A percentile compares a stretch with the other conserved stretches of the same genome.
These are phyloP conservation scores for Apis florea DNA, from an alignment of 1,140 invertebrate genomes.

Conservation along the genomic window DNA sequence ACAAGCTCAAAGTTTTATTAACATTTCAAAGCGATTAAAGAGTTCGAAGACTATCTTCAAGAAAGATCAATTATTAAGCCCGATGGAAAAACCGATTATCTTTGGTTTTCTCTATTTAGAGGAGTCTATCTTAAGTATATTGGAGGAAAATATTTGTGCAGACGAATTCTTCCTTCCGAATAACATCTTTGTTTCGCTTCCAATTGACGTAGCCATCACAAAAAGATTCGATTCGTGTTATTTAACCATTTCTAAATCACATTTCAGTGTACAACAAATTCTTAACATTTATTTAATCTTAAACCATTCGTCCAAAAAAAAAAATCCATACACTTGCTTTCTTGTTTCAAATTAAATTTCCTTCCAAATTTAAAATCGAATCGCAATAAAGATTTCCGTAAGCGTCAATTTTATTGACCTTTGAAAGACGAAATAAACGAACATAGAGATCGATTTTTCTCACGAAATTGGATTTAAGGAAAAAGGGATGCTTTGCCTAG, in stretches of 20 bases:
- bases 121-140: background rate
- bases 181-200: conserved; percentile 7
- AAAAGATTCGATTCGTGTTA: conserved; percentile 19
- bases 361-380: background rate
- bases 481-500: conserved; percentile 25
- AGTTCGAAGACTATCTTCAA: background rate
- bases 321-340: background rate
- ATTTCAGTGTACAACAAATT: background rate
- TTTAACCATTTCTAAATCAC: background rate
- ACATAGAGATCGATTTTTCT: background rate
- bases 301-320: background rate
- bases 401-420: background rate
- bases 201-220: conserved; percentile 5
- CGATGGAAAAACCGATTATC: conserved; percentile 28
- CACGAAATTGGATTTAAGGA: conserved; percentile 40
- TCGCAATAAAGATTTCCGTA: background rate
- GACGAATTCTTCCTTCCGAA: background rate
- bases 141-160: background rate
- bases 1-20: background rate
- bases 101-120: background rate
- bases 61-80: conserved; percentile 2
- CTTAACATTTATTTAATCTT: background rate
- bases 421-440: background rate
- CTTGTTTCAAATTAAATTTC: too few species aligned
- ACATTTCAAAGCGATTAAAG: background rate